These are phyloP conservation scores for Tupaia chinensis DNA, from an alignment of 2,113 vertebrate genomes.

Conservation along the genomic window DNA sequence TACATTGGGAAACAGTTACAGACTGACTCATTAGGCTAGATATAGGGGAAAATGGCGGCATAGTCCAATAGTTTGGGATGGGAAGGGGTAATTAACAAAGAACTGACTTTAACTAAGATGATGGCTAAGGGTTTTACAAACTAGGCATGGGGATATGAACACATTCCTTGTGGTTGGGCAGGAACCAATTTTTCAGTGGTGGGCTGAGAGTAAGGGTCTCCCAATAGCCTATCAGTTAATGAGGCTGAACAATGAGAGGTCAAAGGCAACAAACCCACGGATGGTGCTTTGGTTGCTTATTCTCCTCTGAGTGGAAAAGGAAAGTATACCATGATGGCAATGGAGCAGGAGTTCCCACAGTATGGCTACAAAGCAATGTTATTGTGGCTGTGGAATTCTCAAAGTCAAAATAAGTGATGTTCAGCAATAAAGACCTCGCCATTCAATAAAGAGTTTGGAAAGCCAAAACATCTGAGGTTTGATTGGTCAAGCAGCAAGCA, in stretches of 20 bases:
- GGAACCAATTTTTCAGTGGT: neutral
- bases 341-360: fast-evolving
- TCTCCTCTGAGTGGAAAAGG: neutral
- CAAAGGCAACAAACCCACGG: neutral
- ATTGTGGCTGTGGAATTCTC: neutral
- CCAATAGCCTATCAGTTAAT: neutral
- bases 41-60: neutral
- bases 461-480: neutral
- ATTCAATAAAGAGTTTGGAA: neutral
- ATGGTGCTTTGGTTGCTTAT: neutral
- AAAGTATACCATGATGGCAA: neutral
- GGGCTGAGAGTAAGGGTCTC: neutral
- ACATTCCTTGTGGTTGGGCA: neutral
- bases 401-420: neutral
- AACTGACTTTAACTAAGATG: neutral
- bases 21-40: neutral
- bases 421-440: neutral
- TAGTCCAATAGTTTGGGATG: neutral
- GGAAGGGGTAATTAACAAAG: neutral
- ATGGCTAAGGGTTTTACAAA: neutral
- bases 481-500: neutral
- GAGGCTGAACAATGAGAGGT: neutral
- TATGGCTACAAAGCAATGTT: neutral
- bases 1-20: neutral
- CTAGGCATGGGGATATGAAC: neutral